Base-by-base conservation (phyloP, 2,113 vertebrate species). In the Peromyscus maniculatus region DNA sequence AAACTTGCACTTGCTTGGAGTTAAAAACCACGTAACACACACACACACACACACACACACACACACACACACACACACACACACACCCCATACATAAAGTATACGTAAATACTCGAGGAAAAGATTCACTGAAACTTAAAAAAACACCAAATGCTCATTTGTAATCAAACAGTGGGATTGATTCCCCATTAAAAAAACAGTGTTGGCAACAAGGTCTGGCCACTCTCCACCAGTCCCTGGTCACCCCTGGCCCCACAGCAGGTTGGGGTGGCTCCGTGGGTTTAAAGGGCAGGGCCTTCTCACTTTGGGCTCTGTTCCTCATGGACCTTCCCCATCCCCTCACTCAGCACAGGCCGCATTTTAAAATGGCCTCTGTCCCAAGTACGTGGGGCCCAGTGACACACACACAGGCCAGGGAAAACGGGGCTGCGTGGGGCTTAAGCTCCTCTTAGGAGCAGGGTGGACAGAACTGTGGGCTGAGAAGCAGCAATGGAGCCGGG, bases 131-230 rank as follows among this genome's bases (percentile, higher is more conserved):
- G 3, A 95, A 91, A 87, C 66, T 80, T 74, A 62, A 64, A 86
- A 86, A 92, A 94, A 33, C 3, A 95, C 31, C 31, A 33, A 77
- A 33, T 82, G 78, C 52, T 83, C 80, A 79, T 46, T 75, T 87
- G 46, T 66, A 96, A 87, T 88, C 78, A 33, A 92, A 83, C 59
- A 31, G 24, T 36, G 67, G 39, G 87, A 87, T 21, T 49, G 7
- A 78, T 69, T 87, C 39, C 52, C 55, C 52, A 87, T 84, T 83
- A 49, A 62, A 92, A 92, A 96, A 96, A 75, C 39, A 55, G 77
- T 10, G 21, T 31, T 69, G 66, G 87, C 57, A 66, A 43, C n/a
- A 43, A 87, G 78, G 55, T 95, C 31, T 36, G 39, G 67, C 21
- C 59, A 17, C 22, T 83, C 39, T 78, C 84, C 16, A 57, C 79